Conservation (phyloP, 2,797 vertebrate species). For the Oreochromis mossambicus region DNA sequence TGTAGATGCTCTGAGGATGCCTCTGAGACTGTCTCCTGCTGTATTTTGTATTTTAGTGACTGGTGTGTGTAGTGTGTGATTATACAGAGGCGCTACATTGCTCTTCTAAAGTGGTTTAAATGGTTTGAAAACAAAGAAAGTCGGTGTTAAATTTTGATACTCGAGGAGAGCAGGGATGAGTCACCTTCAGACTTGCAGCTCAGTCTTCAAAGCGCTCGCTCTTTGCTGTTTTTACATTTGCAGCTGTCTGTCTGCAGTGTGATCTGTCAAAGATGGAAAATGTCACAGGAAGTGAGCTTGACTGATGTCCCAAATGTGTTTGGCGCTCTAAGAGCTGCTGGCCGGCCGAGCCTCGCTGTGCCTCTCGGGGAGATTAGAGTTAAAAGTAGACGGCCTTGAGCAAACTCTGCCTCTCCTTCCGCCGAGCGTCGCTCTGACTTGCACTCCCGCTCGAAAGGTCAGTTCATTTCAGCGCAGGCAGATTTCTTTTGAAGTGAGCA, state of each 20-base stretch:
- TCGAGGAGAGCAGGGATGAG: neutral
- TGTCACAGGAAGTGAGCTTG: neutral
- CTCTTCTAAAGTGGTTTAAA: neutral
- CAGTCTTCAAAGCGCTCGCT: neutral
- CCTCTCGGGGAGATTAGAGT: constrained; percentile 29
- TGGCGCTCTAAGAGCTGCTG: neutral
- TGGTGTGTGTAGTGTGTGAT: neutral
- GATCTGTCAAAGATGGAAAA: neutral
- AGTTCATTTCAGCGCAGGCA: constrained; percentile 20
- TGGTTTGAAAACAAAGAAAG: neutral
- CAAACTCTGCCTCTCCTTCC: neutral
- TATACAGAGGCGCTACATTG: neutral
- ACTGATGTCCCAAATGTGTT: neutral
- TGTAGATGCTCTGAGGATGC: neutral
- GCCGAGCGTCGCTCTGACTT: constrained; percentile 18
- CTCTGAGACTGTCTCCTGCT: neutral
- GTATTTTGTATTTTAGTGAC: neutral
- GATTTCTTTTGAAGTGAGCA: constrained; percentile 45
- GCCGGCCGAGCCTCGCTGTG: neutral
- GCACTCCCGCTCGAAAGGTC: constrained; percentile 35
- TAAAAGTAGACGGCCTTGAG: constrained; percentile 2
- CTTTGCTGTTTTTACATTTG: neutral
- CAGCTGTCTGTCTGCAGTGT: neutral
- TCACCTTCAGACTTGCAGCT: neutral
- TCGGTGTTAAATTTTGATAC: neutral